phyloP scores from a whole-genome alignment of 2,113 vertebrate species.

The Anguilla japonica region DNA sequence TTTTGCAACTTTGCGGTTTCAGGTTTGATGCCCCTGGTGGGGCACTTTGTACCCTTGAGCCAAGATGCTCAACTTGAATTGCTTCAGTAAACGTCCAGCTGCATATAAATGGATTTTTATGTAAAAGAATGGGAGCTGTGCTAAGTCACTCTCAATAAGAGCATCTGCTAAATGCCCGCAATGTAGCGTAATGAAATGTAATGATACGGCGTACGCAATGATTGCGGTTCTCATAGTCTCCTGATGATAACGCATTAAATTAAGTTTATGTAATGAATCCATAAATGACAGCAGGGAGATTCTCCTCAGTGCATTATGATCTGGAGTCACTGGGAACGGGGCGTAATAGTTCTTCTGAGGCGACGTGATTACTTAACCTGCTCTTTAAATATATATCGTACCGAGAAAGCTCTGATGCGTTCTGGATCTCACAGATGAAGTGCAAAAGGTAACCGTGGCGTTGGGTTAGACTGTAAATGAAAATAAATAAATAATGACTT shows the following conservation, averaged over 20 bases:
- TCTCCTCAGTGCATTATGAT: neutral
- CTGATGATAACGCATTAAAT: neutral
- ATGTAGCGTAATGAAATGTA: neutral
- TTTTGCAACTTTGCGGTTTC: no score
- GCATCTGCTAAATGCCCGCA: neutral
- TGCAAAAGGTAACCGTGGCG: slow-evolving; percentile 7
- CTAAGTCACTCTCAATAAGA: no score
- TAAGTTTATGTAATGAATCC: neutral
- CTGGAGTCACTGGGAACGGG: neutral
- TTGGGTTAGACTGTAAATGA: slow-evolving; percentile 17
- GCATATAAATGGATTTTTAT: no score
- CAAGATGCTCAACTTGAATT: no score
- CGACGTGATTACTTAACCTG: neutral
- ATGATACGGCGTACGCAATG: neutral
- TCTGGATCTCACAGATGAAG: neutral
- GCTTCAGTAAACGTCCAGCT: no score
- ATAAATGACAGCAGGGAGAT: neutral
- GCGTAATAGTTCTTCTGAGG: neutral
- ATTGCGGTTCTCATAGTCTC: neutral
- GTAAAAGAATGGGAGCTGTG: no score
- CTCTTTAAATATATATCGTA: neutral
- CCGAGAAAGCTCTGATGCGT: neutral
- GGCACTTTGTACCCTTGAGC: no score
- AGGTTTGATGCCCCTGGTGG: no score
- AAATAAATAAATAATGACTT: neutral